Conservation (phyloP, 2,888 invertebrate genomes). For the Amiota minor region DNA sequence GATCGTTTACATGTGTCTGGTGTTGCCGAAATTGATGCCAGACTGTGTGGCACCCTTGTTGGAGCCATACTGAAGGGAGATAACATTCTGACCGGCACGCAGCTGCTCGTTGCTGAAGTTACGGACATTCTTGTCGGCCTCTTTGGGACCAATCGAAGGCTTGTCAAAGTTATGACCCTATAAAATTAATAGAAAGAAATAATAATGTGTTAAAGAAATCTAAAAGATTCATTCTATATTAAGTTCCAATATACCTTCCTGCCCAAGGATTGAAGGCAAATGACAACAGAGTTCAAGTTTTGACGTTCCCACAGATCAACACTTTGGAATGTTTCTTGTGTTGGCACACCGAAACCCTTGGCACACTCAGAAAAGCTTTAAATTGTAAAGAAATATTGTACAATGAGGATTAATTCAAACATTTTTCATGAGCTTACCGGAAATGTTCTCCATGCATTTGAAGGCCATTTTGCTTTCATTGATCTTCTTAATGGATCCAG, state of each 20-base stretch:
- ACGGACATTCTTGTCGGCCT: conserved; percentile 94
- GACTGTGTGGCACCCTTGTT: conserved; percentile 98
- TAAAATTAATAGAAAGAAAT: conserved; percentile 46
- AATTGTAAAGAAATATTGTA: background rate
- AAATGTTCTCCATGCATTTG: conserved; percentile 99
- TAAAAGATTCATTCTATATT: background rate
- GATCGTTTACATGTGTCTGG: conserved; percentile 91
- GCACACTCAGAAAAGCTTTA: conserved; percentile 86
- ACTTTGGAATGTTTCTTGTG: conserved; percentile 96
- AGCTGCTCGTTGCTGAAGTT: conserved; percentile 96
- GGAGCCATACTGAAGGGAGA: conserved; percentile 95
- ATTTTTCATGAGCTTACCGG: too few relatives aligned
- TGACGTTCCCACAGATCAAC: conserved; percentile 97
- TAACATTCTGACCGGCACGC: conserved; percentile 92
- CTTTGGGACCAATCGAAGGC: conserved; percentile 95
- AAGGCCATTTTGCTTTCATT: conserved; percentile 94
- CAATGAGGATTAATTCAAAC: too few relatives aligned
- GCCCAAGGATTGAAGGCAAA: conserved; percentile 94
- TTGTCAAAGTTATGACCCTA: conserved; percentile 87
- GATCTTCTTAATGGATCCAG: conserved; percentile 91
- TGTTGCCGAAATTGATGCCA: conserved; percentile 97
- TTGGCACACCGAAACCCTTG: conserved; percentile 89
- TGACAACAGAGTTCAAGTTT: conserved; percentile 96
- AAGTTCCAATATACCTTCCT: conserved; percentile 82
- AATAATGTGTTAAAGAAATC: background rate